Conservation (phyloP, 2,797 vertebrate genomes). For the Melanotaenia pygmaea region DNA sequence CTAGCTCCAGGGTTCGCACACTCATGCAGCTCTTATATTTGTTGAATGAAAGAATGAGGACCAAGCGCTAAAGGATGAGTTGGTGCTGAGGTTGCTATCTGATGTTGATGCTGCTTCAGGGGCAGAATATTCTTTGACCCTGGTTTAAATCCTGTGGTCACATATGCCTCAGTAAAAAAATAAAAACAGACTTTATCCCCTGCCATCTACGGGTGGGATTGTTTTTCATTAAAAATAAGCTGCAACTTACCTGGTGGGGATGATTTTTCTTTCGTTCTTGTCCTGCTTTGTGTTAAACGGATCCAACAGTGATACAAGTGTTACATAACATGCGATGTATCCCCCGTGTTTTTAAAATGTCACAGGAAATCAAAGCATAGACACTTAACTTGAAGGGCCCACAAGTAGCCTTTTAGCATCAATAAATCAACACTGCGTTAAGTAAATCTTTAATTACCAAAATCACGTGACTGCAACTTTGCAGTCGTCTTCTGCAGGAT, state of each 20-base stretch:
- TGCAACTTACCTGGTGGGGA: background rate
- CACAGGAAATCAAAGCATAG: constrained; percentile 40
- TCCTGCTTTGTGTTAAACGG: constrained; percentile 11
- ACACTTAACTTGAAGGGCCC: constrained; percentile 27
- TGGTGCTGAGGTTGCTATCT: constrained; percentile 27
- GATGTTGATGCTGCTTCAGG: constrained; percentile 22
- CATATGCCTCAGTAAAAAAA: background rate
- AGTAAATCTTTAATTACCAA: constrained; percentile 30
- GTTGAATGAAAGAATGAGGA: constrained; percentile 22
- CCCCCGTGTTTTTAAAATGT: constrained; percentile 31
- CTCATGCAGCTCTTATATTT: constrained; percentile 27
- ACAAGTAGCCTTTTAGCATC: constrained; percentile 46
- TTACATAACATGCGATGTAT: constrained; percentile 14
- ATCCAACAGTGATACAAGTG: constrained; percentile 12
- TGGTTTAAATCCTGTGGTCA: background rate
- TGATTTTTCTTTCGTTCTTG: constrained; percentile 2
- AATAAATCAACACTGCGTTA: constrained; percentile 54
- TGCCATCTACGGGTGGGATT: background rate
- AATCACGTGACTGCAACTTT: constrained; percentile 22
- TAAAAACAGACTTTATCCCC: constrained; percentile 4
- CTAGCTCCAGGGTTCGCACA: constrained; percentile 38
- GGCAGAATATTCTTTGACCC: background rate
- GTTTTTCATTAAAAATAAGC: constrained; percentile 7
- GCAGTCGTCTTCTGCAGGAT: background rate
- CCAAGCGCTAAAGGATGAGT: constrained; percentile 28